Conservation (phyloP, 2,888 invertebrate species). For the Neoaliturus tenellus region DNA sequence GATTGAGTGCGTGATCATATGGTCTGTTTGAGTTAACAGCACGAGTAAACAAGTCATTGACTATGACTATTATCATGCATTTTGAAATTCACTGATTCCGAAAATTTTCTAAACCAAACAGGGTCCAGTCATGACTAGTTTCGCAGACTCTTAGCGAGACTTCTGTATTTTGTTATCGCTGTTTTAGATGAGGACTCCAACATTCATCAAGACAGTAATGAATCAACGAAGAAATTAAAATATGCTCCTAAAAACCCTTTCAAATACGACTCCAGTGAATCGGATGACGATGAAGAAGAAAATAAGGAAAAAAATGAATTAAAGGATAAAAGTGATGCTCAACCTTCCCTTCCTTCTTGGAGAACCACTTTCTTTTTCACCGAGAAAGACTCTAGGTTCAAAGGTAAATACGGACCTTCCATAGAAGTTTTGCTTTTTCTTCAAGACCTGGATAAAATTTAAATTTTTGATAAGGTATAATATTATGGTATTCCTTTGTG, state of each 20-base stretch:
- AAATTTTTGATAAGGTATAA: too few relatives aligned
- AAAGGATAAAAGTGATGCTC: not conserved
- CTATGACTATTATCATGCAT: too few relatives aligned
- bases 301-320: not conserved
- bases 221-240: not conserved
- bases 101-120: too few relatives aligned
- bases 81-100: too few relatives aligned
- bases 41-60: too few relatives aligned
- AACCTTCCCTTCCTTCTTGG: not conserved
- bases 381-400: not conserved
- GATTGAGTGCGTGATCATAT: too few relatives aligned
- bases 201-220: not conserved
- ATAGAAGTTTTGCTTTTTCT: not conserved
- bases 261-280: constrained; percentile 22
- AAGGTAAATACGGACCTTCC: constrained; percentile 7
- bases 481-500: too few relatives aligned
- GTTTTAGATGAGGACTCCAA: constrained; percentile 2
- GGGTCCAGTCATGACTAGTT: too few relatives aligned
- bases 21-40: too few relatives aligned
- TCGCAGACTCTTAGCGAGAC: too few relatives aligned
- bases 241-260: constrained; percentile 20
- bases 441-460: not conserved
- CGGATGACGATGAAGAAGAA: constrained; percentile 21
- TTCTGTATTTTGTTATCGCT: too few relatives aligned
- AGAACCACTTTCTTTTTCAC: constrained; percentile 25